Evolutionary conservation across 1,140 invertebrate species (phyloP).

Genomic region (Cotesia typhae): DNA sequence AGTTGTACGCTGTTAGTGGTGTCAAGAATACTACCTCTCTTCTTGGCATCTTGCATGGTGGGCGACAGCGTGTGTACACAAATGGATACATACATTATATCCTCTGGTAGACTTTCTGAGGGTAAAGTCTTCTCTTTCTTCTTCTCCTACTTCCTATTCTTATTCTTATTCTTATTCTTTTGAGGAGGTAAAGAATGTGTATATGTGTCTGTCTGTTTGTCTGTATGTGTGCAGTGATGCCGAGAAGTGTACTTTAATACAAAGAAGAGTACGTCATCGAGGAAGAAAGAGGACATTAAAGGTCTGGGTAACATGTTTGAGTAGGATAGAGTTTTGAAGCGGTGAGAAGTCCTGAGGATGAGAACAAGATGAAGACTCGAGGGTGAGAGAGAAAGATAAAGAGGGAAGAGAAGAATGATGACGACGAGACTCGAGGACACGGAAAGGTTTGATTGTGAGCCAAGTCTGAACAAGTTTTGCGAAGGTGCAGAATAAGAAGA

Average conservation of each 20-base stretch:
- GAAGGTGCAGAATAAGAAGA: slow-evolving; percentile 16
- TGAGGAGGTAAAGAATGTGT: slow-evolving; percentile 1
- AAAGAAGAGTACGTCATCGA: slow-evolving; percentile 38
- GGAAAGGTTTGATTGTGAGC: slow-evolving; percentile 30
- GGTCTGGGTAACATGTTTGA: slow-evolving; percentile 30
- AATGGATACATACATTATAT: slow-evolving; percentile 42
- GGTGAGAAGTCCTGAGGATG: slow-evolving; percentile 19
- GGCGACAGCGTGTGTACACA: slow-evolving; percentile 33
- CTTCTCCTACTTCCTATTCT: too few species aligned
- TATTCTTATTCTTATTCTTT: slow-evolving; percentile 3
- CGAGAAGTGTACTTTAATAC: slow-evolving; percentile 23
- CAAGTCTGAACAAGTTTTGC: slow-evolving; percentile 30
- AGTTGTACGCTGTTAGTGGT: slow-evolving; percentile 15
- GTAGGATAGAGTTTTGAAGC: slow-evolving; percentile 38
- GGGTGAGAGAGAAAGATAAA: not conserved
- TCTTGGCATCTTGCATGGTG: slow-evolving; percentile 16
- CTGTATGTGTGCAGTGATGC: not conserved
- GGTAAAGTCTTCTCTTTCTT: not conserved
- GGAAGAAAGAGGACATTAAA: slow-evolving; percentile 12
- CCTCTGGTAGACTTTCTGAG: slow-evolving; percentile 29
- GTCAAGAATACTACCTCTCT: slow-evolving; percentile 10
- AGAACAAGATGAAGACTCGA: not conserved
- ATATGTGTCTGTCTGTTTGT: not conserved
- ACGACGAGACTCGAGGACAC: slow-evolving; percentile 21
- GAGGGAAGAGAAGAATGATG: slow-evolving; percentile 10